phyloP scores from a whole-genome alignment of 2,797 vertebrate species.

The Rhabdophis nuchalis region DNA sequence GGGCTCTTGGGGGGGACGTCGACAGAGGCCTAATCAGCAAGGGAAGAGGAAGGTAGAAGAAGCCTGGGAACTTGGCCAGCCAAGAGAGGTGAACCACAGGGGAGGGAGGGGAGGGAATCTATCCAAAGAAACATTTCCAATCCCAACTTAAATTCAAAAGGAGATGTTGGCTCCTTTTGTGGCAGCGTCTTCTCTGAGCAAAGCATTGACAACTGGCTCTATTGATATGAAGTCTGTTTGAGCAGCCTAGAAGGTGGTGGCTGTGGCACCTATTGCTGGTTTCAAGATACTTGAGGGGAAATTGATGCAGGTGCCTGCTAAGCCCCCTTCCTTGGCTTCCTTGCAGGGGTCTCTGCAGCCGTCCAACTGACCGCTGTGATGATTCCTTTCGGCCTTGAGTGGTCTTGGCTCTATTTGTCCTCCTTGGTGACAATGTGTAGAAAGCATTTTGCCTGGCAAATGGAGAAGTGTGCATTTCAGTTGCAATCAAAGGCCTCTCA shows the following conservation, averaged over 20 bases:
- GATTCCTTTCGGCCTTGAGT: background rate
- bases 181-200: background rate
- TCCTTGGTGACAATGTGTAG: background rate
- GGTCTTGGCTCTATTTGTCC: background rate
- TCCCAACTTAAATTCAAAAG: background rate
- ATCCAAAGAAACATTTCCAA: background rate
- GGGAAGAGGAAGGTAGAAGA: background rate
- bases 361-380: background rate
- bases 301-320: background rate
- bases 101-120: background rate
- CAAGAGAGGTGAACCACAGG: background rate
- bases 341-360: background rate
- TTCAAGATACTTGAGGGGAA: background rate
- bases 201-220: background rate
- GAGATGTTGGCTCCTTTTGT: background rate
- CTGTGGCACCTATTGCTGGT: background rate
- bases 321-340: background rate
- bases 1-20: background rate
- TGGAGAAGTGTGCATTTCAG: constrained; percentile 56
- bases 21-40: background rate
- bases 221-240: background rate
- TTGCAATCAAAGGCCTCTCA: constrained; percentile 42
- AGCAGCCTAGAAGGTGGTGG: background rate
- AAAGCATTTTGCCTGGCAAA: constrained; percentile 41
- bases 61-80: background rate